Base-by-base conservation (phyloP, 1,140 invertebrate species). In the Liolophura sinensis region DNA sequence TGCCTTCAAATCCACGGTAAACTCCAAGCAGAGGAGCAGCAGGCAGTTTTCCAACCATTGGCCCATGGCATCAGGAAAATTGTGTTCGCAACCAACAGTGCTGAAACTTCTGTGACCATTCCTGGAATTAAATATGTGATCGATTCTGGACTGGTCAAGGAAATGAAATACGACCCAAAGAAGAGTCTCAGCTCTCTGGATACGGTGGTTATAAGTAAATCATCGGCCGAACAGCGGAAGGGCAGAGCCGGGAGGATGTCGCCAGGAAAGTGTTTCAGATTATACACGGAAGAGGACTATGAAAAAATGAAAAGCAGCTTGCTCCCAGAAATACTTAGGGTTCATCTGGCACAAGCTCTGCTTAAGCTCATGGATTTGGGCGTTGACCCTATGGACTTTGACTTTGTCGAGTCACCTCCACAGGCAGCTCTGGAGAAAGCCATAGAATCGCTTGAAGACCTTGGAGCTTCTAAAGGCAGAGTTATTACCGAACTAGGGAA, bases 11-110 rank as follows among this genome's bases (percentile, higher is more conserved):
- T 99, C 1, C 99, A 99, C 85, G 98, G 97, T 0, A 97, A 95
- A 1, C 83, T 99, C 49, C 96, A 96, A 4, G 94, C 96, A 0
- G 95, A 96, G 83, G 87, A 97, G 50, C 97, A 99, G 78, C 95
- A 98, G 78, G 55, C 72, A 24, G 79, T 82, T 0, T 82, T 84
- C 65, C 51, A 77, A 20, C 59, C 55, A 27, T 46, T 69, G 15
- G 65, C 71, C 31, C 31, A 14, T 48, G 72, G 74, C 18, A 71
- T 68, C 54, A 50, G 81, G 54, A 82, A 83, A 70, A 71, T 83
- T 57, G 74, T 84, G 0, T 82, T 83, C 70, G 78, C 82, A 9
- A 84, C 82, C 18, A 83, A 84, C 68, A 73, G 72, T 64, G 83
- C 82, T 18, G 83, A 84, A 68, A 84, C 83, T 16, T 84, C 83